Evolutionary conservation across 2,113 vertebrate genomes (phyloP), one percentile per base, ranked within the genome.

Genomic region (Isichthys henryi): DNA sequence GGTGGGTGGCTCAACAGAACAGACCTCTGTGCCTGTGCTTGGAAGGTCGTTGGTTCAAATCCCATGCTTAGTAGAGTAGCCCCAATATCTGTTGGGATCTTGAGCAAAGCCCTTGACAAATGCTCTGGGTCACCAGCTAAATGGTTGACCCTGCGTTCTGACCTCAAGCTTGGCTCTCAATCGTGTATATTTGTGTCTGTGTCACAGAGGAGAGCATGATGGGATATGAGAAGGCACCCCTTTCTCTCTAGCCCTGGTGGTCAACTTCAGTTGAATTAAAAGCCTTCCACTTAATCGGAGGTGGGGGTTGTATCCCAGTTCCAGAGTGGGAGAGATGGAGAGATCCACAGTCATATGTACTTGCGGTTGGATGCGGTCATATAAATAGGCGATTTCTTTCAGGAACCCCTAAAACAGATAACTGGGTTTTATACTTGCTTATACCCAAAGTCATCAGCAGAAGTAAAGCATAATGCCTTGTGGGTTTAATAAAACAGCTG

Each of bases 401-500:
- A 87, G 50, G 48, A 39, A 48, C 11, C 50, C 50, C 50, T 53
- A 15, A 87, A 87, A 53, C 85, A 84, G 82, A 84, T 84, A 87
- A 87, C 85, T 53, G 85, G 27, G 7, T 87, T 87, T 87, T 87
- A 87, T 53, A 39, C 49, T 87, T 87, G 31, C 82, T 52, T 53
- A 87, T 52, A 53, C n/a, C 85, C 85, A 87, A 39, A 53, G 85
- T 53, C 85, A 53, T 87, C 27, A 35, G 85, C 15, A 35, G 85
- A 31, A 87, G 49, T 50, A 87, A 87, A 87, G 49, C 19, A 53
- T 88, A 46, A 88, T 88, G 87, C 56, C 56, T 45, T 23, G 53
- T 39, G 53, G 87, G 53, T 53, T 88, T 88, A 88, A 88, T 88
- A 88, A 88, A 88, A 66, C 58, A 88, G 43, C 53, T 56, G 85